Base-by-base conservation (phyloP, 2,113 vertebrate species). In the Catharus fuscescens region DNA sequence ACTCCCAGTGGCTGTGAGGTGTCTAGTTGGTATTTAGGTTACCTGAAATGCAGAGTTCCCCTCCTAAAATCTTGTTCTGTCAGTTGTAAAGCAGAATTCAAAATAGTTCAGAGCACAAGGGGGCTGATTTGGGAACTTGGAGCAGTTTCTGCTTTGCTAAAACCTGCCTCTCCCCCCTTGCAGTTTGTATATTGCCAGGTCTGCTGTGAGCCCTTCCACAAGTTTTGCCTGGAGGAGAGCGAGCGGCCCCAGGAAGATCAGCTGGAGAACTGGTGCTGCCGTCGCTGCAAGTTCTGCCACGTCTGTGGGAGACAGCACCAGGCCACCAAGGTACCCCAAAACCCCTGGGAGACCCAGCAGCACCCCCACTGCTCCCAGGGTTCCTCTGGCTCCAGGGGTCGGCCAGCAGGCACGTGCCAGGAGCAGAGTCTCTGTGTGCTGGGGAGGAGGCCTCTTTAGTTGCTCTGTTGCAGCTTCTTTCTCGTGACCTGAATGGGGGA, bases 161-260 rank as follows among this genome's bases (percentile, higher is more conserved):
- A 94, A 7, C 88, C 64, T 81, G 34, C 67, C 86, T 95, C 91
- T 88, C 92, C 67, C 64, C 86, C 61, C 80, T 93, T 90, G 24
- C 86, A 99, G 99, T 99, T 99, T 97, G 99, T 99, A 72, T 99
- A 99, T 97, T 99, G 99, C 96, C 99, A 99, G 98, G 99, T 99
- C 59, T 99, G 99, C 95, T 99, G 99, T 95, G 99, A 99, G 95
- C 99, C 99, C 24, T 99, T 99, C 97, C 99, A 99, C 98, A 99
- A 99, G 82, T 99, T 99, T 97, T 99, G 99, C 97, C 97, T 99
- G 95, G 99, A 99, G 95, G 99, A 99, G 96, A 98, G 97, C 1
- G 99, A 99, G 98, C 99, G 99, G 97, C 99, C 99, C 59, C 98
- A 99, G 86, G 98, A 99, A 96, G 99, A 99, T 95, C 99, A 99